Base-by-base conservation (phyloP, 1,140 invertebrate species). In the Phymorhynchus buccinoides region DNA sequence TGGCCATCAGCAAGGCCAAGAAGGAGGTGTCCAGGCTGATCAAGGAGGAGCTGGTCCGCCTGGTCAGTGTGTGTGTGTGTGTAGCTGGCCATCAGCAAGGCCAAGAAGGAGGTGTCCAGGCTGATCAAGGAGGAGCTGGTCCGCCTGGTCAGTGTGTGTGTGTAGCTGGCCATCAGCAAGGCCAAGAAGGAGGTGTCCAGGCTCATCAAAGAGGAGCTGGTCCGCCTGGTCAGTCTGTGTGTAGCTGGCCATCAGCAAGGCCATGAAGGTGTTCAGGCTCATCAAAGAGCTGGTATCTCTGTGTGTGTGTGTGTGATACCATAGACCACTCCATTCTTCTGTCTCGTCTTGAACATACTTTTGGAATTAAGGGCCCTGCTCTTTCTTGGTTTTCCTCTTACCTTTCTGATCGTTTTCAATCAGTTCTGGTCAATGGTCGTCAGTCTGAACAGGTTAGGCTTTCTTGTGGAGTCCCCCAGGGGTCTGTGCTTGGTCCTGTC, bases 111-210 rank as follows among this genome's bases (percentile, higher is more conserved):
- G 94, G 99, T 99, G 48, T 98, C 98, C 1, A 95, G 99, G 18
- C 95, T 99, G 22, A 99, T 99, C 89, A 99, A 99, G 93, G 99
- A 99, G 93, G 98, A 99, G 93, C 95, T 99, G 41, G 95, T 99
- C 1, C 97, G 99, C 94, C 94, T 99, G 81, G 97, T 98, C 93
- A 79, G 77, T 79, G 48, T 52, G 22, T 22, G 9, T 52, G 48
- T 22, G 9, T 12, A 99, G 93, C 94, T 99, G 78, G 97, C 98
- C 16, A 97, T 99, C 0, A 97, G 97, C 75, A 99, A 99, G 94
- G 99, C 99, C 1, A 99, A 99, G 93, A 97, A 97, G 30, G 99
- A 99, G 94, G 99, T 99, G 48, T 98, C 98, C 1, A 95, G 99
- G 18, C 95, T 99, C 22, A 99, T 99, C 89, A 99, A 99, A 93